Evolutionary conservation across 2,888 invertebrate genomes (phyloP).

Genomic region (Sympetrum striolatum): DNA sequence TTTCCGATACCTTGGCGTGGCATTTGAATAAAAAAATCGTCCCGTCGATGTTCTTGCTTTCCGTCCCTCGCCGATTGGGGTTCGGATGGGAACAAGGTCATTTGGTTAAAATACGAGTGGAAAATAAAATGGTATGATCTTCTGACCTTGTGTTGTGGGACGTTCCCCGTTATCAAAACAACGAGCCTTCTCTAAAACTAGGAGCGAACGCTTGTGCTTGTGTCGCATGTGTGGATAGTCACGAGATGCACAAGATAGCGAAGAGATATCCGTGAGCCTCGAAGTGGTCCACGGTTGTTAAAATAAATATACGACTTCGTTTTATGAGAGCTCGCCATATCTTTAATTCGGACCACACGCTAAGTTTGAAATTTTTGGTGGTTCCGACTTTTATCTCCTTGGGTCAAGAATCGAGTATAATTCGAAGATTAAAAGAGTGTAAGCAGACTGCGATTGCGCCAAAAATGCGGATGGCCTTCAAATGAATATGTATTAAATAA

Average conservation of each 20-base stretch:
- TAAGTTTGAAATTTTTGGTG: no score
- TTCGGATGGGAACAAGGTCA: slow-evolving; percentile 32
- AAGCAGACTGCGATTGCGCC: no score
- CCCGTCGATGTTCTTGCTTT: background rate
- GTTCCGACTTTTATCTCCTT: no score
- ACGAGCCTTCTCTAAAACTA: background rate
- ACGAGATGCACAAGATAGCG: background rate
- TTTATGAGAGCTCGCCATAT: no score
- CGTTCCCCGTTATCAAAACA: slow-evolving; percentile 2
- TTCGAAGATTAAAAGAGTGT: no score
- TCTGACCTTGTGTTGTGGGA: slow-evolving; percentile 8
- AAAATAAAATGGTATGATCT: slow-evolving; percentile 24
- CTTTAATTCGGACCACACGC: no score
- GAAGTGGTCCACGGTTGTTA: no score
- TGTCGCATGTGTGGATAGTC: background rate
- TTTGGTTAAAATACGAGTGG: slow-evolving; percentile 30
- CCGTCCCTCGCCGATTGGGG: background rate
- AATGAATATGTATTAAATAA: no score
- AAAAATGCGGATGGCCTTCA: no score
- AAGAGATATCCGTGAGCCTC: background rate
- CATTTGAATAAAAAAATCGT: background rate
- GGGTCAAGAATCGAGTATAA: no score
- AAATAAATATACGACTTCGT: no score
- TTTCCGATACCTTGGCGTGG: background rate
- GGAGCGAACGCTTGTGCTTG: background rate